phyloP scores from a whole-genome alignment of 1,140 invertebrate species.

The Oryctes rhinoceros region DNA sequence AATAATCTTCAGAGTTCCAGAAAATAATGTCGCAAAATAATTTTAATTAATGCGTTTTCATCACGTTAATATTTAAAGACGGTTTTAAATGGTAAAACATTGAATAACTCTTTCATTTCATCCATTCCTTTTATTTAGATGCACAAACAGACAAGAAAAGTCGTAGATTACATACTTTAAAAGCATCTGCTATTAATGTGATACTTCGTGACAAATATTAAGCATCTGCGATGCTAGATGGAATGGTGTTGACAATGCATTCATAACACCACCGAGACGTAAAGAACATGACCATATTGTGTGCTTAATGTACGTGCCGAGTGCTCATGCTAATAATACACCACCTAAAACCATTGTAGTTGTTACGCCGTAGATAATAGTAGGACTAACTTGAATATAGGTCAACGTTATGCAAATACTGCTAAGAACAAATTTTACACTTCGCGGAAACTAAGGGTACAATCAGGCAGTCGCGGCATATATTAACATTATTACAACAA shows the following conservation, averaged over 20 bases:
- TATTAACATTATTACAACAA: neutral
- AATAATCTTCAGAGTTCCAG: too few relatives aligned
- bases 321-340: slow-evolving; percentile 10
- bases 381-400: slow-evolving; percentile 3
- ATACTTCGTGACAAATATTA: neutral
- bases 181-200: too few relatives aligned
- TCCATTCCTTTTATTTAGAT: too few relatives aligned
- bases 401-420: slow-evolving; percentile 30
- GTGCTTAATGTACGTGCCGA: slow-evolving; percentile 12
- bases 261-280: slow-evolving; percentile 10
- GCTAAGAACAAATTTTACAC: slow-evolving; percentile 24
- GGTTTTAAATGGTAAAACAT: too few relatives aligned
- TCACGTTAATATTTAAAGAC: too few relatives aligned
- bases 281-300: slow-evolving; percentile 25
- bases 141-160: too few relatives aligned
- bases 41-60: too few relatives aligned
- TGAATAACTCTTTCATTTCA: too few relatives aligned
- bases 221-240: neutral
- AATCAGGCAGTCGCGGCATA: neutral
- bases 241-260: slow-evolving; percentile 12
- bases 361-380: neutral
- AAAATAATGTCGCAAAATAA: too few relatives aligned
- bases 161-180: too few relatives aligned
- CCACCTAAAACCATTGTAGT: slow-evolving; percentile 9
- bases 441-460: neutral